phyloP scores from a whole-genome alignment of 2,113 vertebrate genomes.

The Marmota monax region DNA sequence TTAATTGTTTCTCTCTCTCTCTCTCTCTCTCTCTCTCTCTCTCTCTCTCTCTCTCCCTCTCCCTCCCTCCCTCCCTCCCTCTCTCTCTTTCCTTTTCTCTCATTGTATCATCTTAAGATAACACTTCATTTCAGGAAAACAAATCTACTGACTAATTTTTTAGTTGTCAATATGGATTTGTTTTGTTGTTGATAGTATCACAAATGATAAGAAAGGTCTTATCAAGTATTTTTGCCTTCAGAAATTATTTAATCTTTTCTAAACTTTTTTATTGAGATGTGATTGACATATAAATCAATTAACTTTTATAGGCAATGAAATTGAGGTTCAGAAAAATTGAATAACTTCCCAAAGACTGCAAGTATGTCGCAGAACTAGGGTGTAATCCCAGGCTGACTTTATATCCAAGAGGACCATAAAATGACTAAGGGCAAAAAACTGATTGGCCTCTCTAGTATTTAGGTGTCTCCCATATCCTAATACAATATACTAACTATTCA shows the following conservation, averaged over 20 bases:
- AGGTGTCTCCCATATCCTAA: background rate
- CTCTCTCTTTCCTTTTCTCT: no score
- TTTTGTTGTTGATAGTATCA: conserved; percentile 10
- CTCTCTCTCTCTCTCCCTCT: background rate
- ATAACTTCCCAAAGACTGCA: background rate
- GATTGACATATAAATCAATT: background rate
- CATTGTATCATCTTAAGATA: background rate
- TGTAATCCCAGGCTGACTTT: background rate
- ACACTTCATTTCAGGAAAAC: conserved; percentile 10
- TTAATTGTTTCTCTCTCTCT: background rate
- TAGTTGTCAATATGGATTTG: background rate
- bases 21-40: background rate
- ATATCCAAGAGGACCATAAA: background rate
- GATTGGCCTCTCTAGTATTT: background rate
- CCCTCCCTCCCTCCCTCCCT: background rate
- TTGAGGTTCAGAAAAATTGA: conserved; percentile 28
- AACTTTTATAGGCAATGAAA: background rate
- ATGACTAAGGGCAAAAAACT: background rate
- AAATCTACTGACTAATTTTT: background rate
- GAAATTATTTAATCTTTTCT: background rate
- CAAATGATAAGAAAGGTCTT: background rate
- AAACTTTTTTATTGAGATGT: background rate
- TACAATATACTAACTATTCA: background rate
- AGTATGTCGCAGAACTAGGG: background rate
- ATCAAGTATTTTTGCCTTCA: background rate